Evolutionary conservation across 2,113 vertebrate species (phyloP), one percentile per base, ranked within the genome.

Genomic region (Nestor notabilis): DNA sequence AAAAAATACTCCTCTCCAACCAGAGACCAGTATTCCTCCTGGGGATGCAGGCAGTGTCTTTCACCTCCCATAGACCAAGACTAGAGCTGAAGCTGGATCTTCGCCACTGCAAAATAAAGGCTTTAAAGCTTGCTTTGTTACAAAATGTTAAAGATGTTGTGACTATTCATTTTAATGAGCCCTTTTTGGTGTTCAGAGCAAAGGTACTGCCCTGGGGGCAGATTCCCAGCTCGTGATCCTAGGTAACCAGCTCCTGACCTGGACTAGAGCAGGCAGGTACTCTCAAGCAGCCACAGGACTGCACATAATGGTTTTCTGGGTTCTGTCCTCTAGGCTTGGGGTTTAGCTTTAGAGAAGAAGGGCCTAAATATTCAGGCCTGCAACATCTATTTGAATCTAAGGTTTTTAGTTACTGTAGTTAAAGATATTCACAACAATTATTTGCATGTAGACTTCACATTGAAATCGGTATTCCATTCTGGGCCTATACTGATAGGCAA

Each of bases 1-100:
- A 58, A 20, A 4, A 52, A 63, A 27, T 37, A 13, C 3, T 64
- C 13, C 4, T 56, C 8, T 15, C 13, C 0, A 1, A 27, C 3
- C 12, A 11, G 13, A 6, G 17, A 41, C 13, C 7, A 9, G 3
- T 2, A 17, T 25, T 7, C 28, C 4, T 52, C 7, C 27, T 21
- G 13, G 6, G 37, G 18, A 28, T 23, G n/a, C 0, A 4, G 20
- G 10, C 7, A 6, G 12, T 31, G 4, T 9, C 18, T 37, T 55
- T 55, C 20, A 65, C 17, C 7, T 80, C 18, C 13, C 4, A 11
- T 0, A 47, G 33, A 24, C 19, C 8, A 29, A 13, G 17, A 72
- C 4, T 28, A 55, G 41, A 81, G 3, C 6, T 39, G 39, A 69
- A 77, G 13, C 10, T 65, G 16, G 4, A 37, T 46, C 28, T 87